Conservation (phyloP, 2,113 vertebrate genomes). For the Rhinichthys klamathensis region DNA sequence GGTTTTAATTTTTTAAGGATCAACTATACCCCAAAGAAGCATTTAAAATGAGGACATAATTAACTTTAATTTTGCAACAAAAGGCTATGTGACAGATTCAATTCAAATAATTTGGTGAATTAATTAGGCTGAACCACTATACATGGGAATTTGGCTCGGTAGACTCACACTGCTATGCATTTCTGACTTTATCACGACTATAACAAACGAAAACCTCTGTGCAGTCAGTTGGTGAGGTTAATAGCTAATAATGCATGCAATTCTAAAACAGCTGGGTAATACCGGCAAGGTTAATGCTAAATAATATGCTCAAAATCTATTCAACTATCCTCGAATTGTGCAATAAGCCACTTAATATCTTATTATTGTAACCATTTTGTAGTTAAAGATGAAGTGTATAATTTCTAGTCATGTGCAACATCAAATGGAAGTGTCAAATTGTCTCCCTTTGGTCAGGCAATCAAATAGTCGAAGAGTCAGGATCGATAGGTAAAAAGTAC, state of each 20-base stretch:
- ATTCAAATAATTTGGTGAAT: constrained; percentile 69
- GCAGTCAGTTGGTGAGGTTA: neutral
- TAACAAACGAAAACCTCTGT: constrained; percentile 26
- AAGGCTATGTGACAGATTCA: constrained; percentile 43
- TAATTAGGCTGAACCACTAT: constrained; percentile 54
- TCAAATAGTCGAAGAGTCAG: neutral
- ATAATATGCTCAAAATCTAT: neutral
- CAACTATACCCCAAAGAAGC: constrained; percentile 49
- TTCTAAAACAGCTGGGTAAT: neutral
- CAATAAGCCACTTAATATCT: neutral
- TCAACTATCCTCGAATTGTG: neutral
- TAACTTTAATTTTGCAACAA: constrained; percentile 42
- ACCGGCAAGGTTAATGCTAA: too few relatives aligned
- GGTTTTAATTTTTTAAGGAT: constrained; percentile 62
- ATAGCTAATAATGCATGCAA: neutral
- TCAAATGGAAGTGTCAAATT: neutral
- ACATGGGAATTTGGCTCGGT: constrained; percentile 42
- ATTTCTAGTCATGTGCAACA: neutral
- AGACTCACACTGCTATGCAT: constrained; percentile 52
- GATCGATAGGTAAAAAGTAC: neutral
- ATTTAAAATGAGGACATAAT: constrained; percentile 57
- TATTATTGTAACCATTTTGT: neutral
- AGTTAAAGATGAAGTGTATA: neutral
- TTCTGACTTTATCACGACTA: constrained; percentile 58
- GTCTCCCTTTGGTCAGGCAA: neutral